Base-by-base conservation (phyloP, 2,113 vertebrate species). In the Girardinichthys multiradiatus region DNA sequence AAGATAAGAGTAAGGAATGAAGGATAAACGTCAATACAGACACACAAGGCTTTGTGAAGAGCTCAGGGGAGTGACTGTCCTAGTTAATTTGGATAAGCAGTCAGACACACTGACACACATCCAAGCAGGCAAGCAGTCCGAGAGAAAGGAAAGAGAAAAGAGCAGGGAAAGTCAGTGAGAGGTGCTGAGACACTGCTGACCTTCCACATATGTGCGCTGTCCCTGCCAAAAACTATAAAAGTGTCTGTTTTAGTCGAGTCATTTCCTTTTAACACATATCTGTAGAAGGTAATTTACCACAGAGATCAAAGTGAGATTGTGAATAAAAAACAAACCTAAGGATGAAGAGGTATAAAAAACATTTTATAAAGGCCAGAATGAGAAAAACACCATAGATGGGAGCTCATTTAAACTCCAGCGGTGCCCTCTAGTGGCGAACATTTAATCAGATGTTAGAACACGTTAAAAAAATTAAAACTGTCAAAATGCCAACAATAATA, bases 41-140 rank as follows among this genome's bases (percentile, higher is more conserved):
- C 61, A 60, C 30, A 65, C 31, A 62, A 57, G 15, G 33, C 64
- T 57, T 79, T 8, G 48, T 72, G 80, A 78, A 76, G 74, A 77
- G 73, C 80, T 87, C 85, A 65, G 39, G 66, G 78, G 85, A 87
- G 73, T 80, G 64, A 51, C 21, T 73, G 87, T 84, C 79, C 83
- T 28, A 82, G 64, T 86, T 84, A 39, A 80, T 80, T 76, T 80
- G 68, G 81, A 77, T 89, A 76, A 82, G 30, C 68, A 80, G 77
- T 81, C 80, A 82, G 83, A 81, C 77, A 81, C 48, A 72, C 72
- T 76, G 80, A 74, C 64, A 87, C 66, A 80, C 72, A 81, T 64
- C 29, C 74, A 70, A 61, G 8, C 51, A 76, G 71, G 54, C 67
- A 71, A 2, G 19, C 63, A 39, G 30, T 28, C 65, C 42, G 31